These are phyloP conservation scores for Celastrina argiolus DNA, from an alignment of 2,888 invertebrate genomes.

Conservation along the genomic window DNA sequence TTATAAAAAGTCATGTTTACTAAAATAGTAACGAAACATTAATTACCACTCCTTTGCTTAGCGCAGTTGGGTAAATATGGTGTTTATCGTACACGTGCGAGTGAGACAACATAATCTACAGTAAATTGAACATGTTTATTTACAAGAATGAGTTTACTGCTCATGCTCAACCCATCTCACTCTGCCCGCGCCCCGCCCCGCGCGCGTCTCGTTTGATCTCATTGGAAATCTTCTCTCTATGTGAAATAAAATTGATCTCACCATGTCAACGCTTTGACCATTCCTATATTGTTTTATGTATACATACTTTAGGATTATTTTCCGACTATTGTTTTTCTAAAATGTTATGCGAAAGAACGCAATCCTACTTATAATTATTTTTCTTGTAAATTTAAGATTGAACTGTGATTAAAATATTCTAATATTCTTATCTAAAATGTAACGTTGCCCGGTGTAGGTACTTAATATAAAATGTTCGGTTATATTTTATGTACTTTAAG, in stretches of 20 bases:
- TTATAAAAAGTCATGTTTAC: too few relatives aligned
- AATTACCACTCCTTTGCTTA: too few relatives aligned
- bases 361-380: neutral
- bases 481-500: neutral
- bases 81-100: too few relatives aligned
- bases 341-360: neutral
- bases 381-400: neutral
- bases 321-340: neutral
- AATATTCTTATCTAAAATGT: neutral
- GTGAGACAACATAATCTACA: too few relatives aligned
- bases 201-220: conserved; percentile 51
- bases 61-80: too few relatives aligned
- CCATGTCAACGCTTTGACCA: conserved; percentile 25
- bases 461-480: neutral
- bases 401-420: conserved; percentile 3
- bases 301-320: neutral
- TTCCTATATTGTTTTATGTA: conserved; percentile 14
- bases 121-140: too few relatives aligned
- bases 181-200: neutral
- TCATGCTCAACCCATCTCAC: too few relatives aligned
- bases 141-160: too few relatives aligned
- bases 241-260: conserved; percentile 33
- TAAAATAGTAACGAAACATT: too few relatives aligned
- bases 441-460: neutral
- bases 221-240: conserved; percentile 41